These are phyloP conservation scores for Harmothoe impar DNA, from an alignment of 2,888 invertebrate genomes.

Conservation along the genomic window DNA sequence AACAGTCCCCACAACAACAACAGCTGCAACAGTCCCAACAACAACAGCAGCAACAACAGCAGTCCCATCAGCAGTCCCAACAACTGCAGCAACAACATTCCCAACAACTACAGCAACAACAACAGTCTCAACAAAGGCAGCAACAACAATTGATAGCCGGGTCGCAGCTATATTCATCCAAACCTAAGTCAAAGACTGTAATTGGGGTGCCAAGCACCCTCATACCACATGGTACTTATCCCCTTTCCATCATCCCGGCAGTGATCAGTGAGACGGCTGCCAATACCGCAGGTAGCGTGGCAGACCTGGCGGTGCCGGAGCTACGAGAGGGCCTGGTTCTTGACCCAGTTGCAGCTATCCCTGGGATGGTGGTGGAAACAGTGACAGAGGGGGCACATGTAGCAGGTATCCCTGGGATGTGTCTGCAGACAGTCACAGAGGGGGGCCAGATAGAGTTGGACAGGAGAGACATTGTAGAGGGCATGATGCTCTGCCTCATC, in stretches of 20 bases:
- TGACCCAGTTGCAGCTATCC: background rate
- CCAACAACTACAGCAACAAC: too few relatives aligned
- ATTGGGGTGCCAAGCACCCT: too few relatives aligned
- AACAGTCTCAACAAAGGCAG: too few relatives aligned
- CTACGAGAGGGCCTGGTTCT: background rate
- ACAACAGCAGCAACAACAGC: too few relatives aligned
- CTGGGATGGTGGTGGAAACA: background rate
- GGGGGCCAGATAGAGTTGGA: constrained; percentile 15
- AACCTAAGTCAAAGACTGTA: too few relatives aligned
- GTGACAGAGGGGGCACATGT: background rate
- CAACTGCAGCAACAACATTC: too few relatives aligned
- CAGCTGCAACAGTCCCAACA: too few relatives aligned
- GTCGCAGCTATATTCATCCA: too few relatives aligned
- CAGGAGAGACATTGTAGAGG: constrained; percentile 19
- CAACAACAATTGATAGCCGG: too few relatives aligned
- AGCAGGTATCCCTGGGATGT: background rate
- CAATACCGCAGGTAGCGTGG: background rate
- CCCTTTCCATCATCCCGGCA: background rate
- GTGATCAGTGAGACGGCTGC: background rate
- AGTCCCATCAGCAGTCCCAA: too few relatives aligned
- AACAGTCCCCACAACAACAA: background rate
- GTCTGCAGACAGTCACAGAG: background rate
- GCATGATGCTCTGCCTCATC: constrained; percentile 61
- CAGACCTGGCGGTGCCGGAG: background rate
- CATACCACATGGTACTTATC: too few relatives aligned